Percentiles rank a stretch among this genome's conserved stretches.
These are phyloP conservation scores for Megastigmus dorsalis DNA, from an alignment of 2,888 invertebrate species.

Conservation along the genomic window DNA sequence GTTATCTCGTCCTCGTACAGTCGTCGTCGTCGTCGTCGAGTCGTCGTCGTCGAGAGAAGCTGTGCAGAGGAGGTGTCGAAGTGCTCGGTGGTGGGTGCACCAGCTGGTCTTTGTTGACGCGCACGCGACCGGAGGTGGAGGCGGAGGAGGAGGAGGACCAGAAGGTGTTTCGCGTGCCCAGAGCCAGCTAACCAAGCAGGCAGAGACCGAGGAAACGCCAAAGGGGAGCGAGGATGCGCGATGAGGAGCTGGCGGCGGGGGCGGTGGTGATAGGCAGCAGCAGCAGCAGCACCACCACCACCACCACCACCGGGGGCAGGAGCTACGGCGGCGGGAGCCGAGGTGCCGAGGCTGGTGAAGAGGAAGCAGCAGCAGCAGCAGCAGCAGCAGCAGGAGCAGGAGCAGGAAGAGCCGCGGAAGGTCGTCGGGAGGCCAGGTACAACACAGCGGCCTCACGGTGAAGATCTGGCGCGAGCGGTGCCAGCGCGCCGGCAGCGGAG, in stretches of 20 bases:
- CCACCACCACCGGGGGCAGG: conserved; percentile 49
- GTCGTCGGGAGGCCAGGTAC: conserved; percentile 45
- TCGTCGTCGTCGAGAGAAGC: no score
- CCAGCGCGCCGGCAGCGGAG: conserved; percentile 75
- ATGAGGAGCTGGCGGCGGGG: conserved; percentile 60
- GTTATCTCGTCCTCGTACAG: no score
- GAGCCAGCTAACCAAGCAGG: conserved; percentile 27
- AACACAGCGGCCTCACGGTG: conserved; percentile 75
- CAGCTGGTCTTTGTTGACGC: no score
- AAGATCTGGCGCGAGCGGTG: conserved; percentile 79
- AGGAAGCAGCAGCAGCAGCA: conserved; percentile 56
- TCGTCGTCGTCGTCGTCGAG: no score
- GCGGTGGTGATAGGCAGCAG: no score
- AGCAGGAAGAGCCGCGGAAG: conserved; percentile 42
- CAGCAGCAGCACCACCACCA: conserved; percentile 57
- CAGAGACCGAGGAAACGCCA: conserved; percentile 51
- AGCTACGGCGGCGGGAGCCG: conserved; percentile 46
- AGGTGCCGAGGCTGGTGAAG: no score
- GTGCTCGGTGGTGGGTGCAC: no score
- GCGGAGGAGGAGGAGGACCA: conserved; percentile 2
- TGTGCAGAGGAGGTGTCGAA: no score
- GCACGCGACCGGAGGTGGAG: background rate
- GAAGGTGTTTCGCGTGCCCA: background rate
- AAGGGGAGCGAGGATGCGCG: conserved; percentile 36
- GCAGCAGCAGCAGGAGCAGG: conserved; percentile 56